These are phyloP conservation scores for Corynorhinus townsendii DNA, from an alignment of 2,113 vertebrate genomes.

Conservation along the genomic window DNA sequence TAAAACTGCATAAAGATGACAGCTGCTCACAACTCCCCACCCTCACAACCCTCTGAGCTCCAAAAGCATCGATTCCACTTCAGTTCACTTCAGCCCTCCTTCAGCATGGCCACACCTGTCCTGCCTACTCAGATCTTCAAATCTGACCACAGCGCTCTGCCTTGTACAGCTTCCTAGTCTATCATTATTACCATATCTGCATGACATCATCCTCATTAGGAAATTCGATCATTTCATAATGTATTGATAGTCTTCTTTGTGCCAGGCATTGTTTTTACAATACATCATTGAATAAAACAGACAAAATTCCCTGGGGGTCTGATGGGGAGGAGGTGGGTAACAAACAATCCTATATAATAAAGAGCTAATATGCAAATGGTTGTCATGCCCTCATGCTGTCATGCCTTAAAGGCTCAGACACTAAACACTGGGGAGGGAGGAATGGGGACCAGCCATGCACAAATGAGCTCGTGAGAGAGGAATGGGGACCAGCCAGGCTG, in stretches of 20 bases:
- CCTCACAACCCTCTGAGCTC: not conserved
- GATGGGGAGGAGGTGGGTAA: not conserved
- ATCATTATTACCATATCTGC: not conserved
- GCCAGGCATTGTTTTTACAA: not conserved
- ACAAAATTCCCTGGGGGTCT: not conserved
- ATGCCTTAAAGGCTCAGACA: too few relatives aligned
- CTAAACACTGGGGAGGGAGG: too few relatives aligned
- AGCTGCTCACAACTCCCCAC: not conserved
- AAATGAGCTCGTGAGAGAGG: too few relatives aligned
- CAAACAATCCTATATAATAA: not conserved
- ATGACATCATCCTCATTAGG: not conserved
- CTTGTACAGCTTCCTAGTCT: accelerated
- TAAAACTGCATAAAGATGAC: not conserved
- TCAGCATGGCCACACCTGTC: not conserved
- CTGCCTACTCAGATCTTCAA: not conserved
- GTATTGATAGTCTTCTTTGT: not conserved
- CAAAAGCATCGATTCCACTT: not conserved
- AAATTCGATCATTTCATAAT: not conserved
- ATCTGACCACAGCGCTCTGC: not conserved
- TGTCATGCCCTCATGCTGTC: too few relatives aligned
- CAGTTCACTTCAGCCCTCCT: not conserved
- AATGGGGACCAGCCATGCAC: too few relatives aligned
- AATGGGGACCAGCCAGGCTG: too few relatives aligned
- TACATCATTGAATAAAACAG: not conserved
- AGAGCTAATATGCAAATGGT: too few relatives aligned